Evolutionary conservation across 2,888 invertebrate genomes (phyloP).

Genomic region (Eretmocerus hayati): DNA sequence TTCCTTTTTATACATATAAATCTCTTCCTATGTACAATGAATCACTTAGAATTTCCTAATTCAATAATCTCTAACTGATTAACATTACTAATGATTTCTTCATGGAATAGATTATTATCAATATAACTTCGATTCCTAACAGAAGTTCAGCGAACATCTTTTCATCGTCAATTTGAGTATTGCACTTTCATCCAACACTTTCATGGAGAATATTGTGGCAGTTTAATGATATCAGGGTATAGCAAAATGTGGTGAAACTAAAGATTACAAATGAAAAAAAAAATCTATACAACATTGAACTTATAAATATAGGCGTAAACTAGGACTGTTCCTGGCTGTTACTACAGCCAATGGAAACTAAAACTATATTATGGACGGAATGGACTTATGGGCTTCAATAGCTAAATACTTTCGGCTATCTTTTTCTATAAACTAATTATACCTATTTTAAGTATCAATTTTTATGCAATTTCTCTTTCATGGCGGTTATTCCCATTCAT

Average conservation of each 20-base stretch:
- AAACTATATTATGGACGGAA: conserved; percentile 28
- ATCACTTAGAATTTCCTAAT: conserved; percentile 18
- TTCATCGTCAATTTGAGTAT: too few species aligned
- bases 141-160: not conserved
- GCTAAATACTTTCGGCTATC: conserved; percentile 21
- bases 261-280: conserved; percentile 6
- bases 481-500: conserved; percentile 33
- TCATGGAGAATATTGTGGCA: too few species aligned
- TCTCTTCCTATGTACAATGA: conserved; percentile 22
- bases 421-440: conserved; percentile 27
- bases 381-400: conserved; percentile 22
- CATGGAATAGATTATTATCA: not conserved
- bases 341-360: conserved; percentile 9
- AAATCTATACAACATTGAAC: conserved; percentile 4
- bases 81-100: conserved; percentile 6
- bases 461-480: conserved; percentile 36
- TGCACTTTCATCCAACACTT: too few species aligned
- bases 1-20: conserved; percentile 2
- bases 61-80: not conserved
- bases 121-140: not conserved
- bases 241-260: not conserved
- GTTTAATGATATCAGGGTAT: too few species aligned
- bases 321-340: conserved; percentile 8
- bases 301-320: conserved; percentile 13
- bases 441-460: conserved; percentile 29